Base-by-base conservation (phyloP, 2,888 invertebrate genomes). In the Leucoma salicis region DNA sequence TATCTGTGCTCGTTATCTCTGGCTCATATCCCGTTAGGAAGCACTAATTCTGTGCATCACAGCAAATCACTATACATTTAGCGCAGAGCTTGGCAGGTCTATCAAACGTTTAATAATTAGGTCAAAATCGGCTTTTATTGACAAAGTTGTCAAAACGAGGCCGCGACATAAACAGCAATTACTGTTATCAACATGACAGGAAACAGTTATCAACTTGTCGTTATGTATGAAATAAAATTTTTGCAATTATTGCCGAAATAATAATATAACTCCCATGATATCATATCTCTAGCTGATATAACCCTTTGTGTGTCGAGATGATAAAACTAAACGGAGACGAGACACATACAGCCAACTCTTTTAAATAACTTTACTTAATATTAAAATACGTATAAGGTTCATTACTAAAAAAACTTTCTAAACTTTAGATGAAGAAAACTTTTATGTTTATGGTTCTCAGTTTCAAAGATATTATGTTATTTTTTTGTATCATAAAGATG, bases 191-290 rank as follows among this genome's bases (percentile, higher is more conserved):
- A 57, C 59, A 55, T 61, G 65, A 68, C 86, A 84, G 89, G 88
- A 89, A 83, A 59, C 76, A 62, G 72, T 71, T 89, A 89, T 89
- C 89, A 81, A 82, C 73, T 82, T 84, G 84, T 82, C 85, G 86
- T 78, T 84, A 75, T 78, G 78, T 80, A 81, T 70, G 70, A 80
- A 85, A 81, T 78, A 84, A 70, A 83, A 82, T 88, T 88, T 88
- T 88, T 88, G 89, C 89, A 88, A 88, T 84, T 72, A 74, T 88
- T 88, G 88, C 88, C 89, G 88, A 89, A 88, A 87, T 86, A 80
- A 80, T 78, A 59, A 58, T 72, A 66, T 70, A 65, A 83, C 83
- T 78, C 76, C 82, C 80, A 83, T 82, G 73, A 66, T 67, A 58
- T 63, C 44, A 46, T 75, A 72, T 74, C 72, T 63, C 52, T 49